A percentile compares a stretch with the other conserved stretches of the same genome.
Evolutionary conservation across 2,888 invertebrate genomes (phyloP).

Genomic region (Globia sparganii): DNA sequence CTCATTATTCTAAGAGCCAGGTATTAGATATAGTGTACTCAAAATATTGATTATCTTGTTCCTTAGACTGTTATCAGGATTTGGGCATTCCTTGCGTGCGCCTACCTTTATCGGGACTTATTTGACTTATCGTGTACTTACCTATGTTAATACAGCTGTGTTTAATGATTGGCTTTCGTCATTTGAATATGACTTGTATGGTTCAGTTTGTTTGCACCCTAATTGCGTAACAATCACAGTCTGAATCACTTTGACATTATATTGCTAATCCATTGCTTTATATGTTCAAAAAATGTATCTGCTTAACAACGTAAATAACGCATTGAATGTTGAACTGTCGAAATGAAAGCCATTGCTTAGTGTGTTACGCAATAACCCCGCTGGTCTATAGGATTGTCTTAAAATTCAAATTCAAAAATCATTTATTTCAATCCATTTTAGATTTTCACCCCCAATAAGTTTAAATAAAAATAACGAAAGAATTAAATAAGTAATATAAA

Average conservation of each 20-base stretch:
- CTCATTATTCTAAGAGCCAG: constrained; percentile 31
- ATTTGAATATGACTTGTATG: background rate
- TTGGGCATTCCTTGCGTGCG: constrained; percentile 36
- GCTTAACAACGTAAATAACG: background rate
- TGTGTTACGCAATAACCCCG: background rate
- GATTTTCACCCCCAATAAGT: too few relatives aligned
- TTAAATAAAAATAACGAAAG: too few relatives aligned
- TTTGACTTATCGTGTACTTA: background rate
- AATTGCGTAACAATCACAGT: background rate
- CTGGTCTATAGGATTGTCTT: too few relatives aligned
- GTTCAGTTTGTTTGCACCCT: background rate
- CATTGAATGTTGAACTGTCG: background rate
- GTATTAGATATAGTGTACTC: constrained; percentile 45
- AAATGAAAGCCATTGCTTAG: background rate
- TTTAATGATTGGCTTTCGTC: constrained; percentile 9
- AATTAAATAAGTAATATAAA: too few relatives aligned
- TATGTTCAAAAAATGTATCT: background rate
- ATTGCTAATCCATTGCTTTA: background rate
- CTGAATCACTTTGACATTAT: background rate
- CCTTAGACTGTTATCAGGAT: constrained; percentile 41
- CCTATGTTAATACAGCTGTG: constrained; percentile 16
- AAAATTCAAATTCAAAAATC: too few relatives aligned
- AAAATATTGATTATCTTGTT: constrained; percentile 43
- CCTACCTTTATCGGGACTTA: constrained; percentile 15
- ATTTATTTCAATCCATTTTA: too few relatives aligned